Evolutionary conservation across 2,888 invertebrate genomes (phyloP).

Genomic region (Eristalis pertinax): DNA sequence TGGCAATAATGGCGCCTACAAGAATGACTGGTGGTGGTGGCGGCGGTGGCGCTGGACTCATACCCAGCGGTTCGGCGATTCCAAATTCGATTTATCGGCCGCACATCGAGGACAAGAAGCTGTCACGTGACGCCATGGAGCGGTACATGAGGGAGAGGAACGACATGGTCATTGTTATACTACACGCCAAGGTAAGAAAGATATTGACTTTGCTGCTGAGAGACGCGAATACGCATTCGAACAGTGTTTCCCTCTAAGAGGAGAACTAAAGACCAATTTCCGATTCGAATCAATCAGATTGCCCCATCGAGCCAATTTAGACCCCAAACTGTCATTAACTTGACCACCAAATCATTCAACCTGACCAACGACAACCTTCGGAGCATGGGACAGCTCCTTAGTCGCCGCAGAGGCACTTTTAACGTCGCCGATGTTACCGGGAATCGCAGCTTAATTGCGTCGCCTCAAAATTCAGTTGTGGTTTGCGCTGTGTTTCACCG

Average conservation of each 20-base stretch:
- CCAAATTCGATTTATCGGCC: slow-evolving; percentile 77
- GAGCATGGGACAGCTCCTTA: slow-evolving; percentile 38
- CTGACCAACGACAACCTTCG: slow-evolving; percentile 38
- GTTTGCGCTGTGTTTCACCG: background rate
- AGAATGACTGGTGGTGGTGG: slow-evolving; percentile 56
- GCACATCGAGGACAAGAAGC: slow-evolving; percentile 86
- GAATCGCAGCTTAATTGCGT: slow-evolving; percentile 64
- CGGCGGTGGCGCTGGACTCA: slow-evolving; percentile 68
- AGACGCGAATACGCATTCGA: too few relatives aligned
- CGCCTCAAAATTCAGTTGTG: slow-evolving; percentile 61
- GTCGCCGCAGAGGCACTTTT: slow-evolving; percentile 46
- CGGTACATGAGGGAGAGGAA: slow-evolving; percentile 96
- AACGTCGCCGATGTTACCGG: slow-evolving; percentile 53
- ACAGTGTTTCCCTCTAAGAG: too few relatives aligned
- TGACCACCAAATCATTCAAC: slow-evolving; percentile 66
- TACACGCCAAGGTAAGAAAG: slow-evolving; percentile 94
- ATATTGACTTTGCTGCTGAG: too few relatives aligned
- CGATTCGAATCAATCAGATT: background rate
- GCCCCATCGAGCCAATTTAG: background rate
- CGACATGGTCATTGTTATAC: slow-evolving; percentile 97
- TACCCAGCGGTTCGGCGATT: slow-evolving; percentile 73
- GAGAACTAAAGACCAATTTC: background rate
- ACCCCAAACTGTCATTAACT: slow-evolving; percentile 16
- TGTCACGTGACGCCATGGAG: slow-evolving; percentile 89
- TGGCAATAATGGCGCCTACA: slow-evolving; percentile 78